These are phyloP conservation scores for Adelosebastes latens DNA, from an alignment of 2,797 vertebrate species.

Conservation along the genomic window DNA sequence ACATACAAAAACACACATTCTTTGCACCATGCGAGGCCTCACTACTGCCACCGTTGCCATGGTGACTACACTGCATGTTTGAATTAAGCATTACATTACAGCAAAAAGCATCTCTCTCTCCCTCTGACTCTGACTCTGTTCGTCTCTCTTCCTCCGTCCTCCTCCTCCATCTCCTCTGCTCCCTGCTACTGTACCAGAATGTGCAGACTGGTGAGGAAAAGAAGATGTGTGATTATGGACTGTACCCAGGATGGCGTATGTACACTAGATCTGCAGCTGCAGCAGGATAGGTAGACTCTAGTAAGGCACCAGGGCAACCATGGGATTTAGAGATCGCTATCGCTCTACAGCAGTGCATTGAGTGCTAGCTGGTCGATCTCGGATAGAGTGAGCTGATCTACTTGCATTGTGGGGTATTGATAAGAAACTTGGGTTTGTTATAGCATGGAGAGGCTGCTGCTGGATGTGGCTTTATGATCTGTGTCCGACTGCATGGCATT, in stretches of 20 bases:
- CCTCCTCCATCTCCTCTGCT: slow-evolving; percentile 68
- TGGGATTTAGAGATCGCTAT: slow-evolving; percentile 53
- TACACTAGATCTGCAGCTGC: slow-evolving; percentile 60
- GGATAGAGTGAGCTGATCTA: slow-evolving; percentile 29
- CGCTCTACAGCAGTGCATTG: slow-evolving; percentile 55
- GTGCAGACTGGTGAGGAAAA: slow-evolving; percentile 65
- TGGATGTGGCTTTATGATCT: slow-evolving; percentile 21
- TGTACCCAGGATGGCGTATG: slow-evolving; percentile 64
- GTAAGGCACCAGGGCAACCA: slow-evolving; percentile 38
- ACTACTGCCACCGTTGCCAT: slow-evolving; percentile 87
- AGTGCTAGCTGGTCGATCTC: slow-evolving; percentile 43
- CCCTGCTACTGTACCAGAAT: slow-evolving; percentile 63
- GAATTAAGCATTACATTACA: slow-evolving; percentile 86
- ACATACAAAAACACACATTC: slow-evolving; percentile 48
- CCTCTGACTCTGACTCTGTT: slow-evolving; percentile 51
- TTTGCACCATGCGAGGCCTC: slow-evolving; percentile 81
- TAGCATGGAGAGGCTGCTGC: slow-evolving; percentile 31
- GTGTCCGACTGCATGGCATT: slow-evolving; percentile 38
- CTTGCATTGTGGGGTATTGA: slow-evolving; percentile 28
- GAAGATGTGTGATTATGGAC: slow-evolving; percentile 74
- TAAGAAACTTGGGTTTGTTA: slow-evolving; percentile 35
- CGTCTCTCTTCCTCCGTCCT: slow-evolving; percentile 61
- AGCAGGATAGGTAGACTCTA: slow-evolving; percentile 55
- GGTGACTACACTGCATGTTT: slow-evolving; percentile 87
- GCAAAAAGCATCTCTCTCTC: slow-evolving; percentile 68